phyloP scores from a whole-genome alignment of 2,113 vertebrate genomes.

The Calidris pugnax region DNA sequence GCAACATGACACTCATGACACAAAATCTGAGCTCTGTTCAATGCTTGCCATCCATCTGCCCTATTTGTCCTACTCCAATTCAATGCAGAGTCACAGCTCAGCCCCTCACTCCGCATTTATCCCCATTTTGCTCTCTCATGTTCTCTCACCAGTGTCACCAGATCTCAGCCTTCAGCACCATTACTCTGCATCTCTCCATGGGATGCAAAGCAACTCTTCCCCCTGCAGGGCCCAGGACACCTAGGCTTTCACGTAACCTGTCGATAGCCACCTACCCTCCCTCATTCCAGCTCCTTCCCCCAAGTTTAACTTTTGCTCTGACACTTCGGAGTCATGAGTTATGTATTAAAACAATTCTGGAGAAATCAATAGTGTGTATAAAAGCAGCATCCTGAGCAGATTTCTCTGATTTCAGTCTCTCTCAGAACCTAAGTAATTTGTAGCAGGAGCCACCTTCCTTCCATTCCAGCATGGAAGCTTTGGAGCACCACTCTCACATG shows the following conservation, averaged over 20 bases:
- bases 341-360: not conserved
- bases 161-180: not conserved
- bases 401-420: not conserved
- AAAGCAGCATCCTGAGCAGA: not conserved
- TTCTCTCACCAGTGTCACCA: not conserved
- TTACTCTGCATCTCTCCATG: not conserved
- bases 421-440: not conserved
- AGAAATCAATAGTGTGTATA: not conserved
- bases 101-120: not conserved
- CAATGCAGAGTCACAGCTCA: accelerated
- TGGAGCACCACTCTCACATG: too few relatives aligned
- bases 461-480: not conserved
- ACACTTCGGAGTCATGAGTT: not conserved
- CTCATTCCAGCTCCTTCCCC: not conserved
- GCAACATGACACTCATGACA: accelerated
- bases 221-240: not conserved
- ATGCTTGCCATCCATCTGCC: not conserved
- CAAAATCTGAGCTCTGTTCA: not conserved
- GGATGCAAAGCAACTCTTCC: not conserved
- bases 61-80: not conserved
- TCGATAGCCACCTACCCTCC: not conserved
- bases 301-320: not conserved
- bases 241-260: not conserved
- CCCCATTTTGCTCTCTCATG: not conserved
- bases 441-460: not conserved